These are phyloP conservation scores for Heliconius hermathena DNA, from an alignment of 1,140 invertebrate species.

Conservation along the genomic window DNA sequence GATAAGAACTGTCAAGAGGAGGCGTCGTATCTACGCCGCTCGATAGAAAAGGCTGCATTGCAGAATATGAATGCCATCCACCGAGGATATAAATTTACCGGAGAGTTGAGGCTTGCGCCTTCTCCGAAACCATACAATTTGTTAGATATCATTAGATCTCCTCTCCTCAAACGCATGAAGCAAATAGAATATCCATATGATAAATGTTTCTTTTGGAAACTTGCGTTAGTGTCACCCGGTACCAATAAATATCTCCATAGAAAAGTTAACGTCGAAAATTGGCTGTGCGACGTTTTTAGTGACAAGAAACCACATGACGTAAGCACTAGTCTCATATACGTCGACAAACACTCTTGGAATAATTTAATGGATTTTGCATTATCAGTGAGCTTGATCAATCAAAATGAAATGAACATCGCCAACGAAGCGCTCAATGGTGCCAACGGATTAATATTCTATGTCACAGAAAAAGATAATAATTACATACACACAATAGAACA, in stretches of 20 bases:
- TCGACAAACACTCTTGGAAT: slow-evolving; percentile 76
- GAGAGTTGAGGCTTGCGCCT: slow-evolving; percentile 64
- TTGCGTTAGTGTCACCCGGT: slow-evolving; percentile 84
- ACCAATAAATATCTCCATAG: slow-evolving; percentile 63
- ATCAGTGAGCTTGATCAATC: slow-evolving; percentile 63
- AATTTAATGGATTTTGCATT: slow-evolving; percentile 75
- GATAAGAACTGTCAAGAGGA: slow-evolving; percentile 77
- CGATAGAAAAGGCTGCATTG: slow-evolving; percentile 80
- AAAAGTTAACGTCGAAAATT: slow-evolving; percentile 65
- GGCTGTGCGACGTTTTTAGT: slow-evolving; percentile 67
- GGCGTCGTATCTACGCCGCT: slow-evolving; percentile 76
- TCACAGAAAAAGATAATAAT: slow-evolving; percentile 55
- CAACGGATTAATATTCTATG: slow-evolving; percentile 74
- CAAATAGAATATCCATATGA: slow-evolving; percentile 78
- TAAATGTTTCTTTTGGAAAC: slow-evolving; percentile 86
- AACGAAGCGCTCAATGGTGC: slow-evolving; percentile 70
- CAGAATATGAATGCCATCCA: slow-evolving; percentile 82
- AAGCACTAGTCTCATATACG: slow-evolving; percentile 64
- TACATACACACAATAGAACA: slow-evolving; percentile 70
- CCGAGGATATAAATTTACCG: slow-evolving; percentile 67
- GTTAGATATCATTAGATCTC: slow-evolving; percentile 76
- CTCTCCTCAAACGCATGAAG: slow-evolving; percentile 74
- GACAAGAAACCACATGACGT: slow-evolving; percentile 55
- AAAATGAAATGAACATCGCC: slow-evolving; percentile 50
- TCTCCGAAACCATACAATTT: slow-evolving; percentile 72